phyloP scores from a whole-genome alignment of 2,797 vertebrate genomes.

The Spatula clypeata region DNA sequence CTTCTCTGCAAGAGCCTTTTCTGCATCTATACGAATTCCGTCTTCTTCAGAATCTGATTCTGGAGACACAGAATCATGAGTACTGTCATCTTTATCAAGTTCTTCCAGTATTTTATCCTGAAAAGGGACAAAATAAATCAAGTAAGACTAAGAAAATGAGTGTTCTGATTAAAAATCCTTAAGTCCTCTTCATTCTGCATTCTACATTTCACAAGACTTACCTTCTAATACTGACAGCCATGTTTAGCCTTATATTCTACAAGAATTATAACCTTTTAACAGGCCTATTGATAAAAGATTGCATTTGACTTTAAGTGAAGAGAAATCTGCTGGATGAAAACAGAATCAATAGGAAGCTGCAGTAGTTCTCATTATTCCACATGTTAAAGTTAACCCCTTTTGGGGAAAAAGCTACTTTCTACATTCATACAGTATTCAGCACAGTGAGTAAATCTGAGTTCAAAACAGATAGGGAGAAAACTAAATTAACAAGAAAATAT shows the following conservation, averaged over 20 bases:
- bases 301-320: background rate
- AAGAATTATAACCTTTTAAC: background rate
- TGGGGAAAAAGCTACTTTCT: background rate
- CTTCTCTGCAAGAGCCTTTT: constrained; percentile 89
- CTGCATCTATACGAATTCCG: constrained; percentile 84
- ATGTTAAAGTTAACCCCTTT: background rate
- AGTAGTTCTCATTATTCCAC: background rate
- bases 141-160: background rate
- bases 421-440: background rate
- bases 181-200: background rate
- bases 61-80: constrained; percentile 88
- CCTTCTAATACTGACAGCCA: background rate
- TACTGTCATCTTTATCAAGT: constrained; percentile 92
- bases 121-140: constrained; percentile 9
- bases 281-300: rapidly evolving
- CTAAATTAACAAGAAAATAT: background rate
- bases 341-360: background rate
- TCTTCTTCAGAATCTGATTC: constrained; percentile 94
- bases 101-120: constrained; percentile 94
- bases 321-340: background rate
- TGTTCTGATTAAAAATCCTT: background rate
- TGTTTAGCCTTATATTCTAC: background rate
- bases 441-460: background rate
- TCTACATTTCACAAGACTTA: background rate
- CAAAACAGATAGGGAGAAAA: background rate